Evolutionary conservation across 1,140 invertebrate species (phyloP).

Genomic region (Grapholita molesta): DNA sequence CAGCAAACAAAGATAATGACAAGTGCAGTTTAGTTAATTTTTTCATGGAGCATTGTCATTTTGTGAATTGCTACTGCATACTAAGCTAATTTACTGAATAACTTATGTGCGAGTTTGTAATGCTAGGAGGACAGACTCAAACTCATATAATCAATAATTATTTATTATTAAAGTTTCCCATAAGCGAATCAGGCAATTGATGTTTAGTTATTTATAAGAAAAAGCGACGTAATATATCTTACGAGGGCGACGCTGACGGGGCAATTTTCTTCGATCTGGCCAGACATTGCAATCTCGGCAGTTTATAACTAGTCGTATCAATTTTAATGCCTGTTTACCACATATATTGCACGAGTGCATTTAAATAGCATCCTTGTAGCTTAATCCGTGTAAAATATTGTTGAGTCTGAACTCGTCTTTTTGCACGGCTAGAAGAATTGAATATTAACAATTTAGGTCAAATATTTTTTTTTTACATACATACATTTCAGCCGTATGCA

Average conservation of each 20-base stretch:
- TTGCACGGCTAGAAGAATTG: too few relatives aligned
- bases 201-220: background rate
- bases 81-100: too few relatives aligned
- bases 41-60: background rate
- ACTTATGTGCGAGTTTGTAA: too few relatives aligned
- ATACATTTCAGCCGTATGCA: too few relatives aligned
- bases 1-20: background rate
- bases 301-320: conserved; percentile 4
- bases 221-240: background rate
- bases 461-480: too few relatives aligned
- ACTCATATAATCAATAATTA: too few relatives aligned
- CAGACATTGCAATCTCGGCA: background rate
- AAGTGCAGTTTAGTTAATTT: background rate
- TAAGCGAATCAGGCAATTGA: background rate
- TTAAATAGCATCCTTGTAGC: background rate
- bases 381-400: background rate
- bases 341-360: conserved; percentile 1
- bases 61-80: too few relatives aligned
- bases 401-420: too few relatives aligned
- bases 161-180: background rate
- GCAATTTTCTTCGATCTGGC: background rate
- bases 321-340: conserved; percentile 11
- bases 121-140: too few relatives aligned
- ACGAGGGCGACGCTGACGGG: background rate
- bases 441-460: too few relatives aligned